Conservation (phyloP, 2,797 vertebrate genomes). For the Hippoglossus hippoglossus region DNA sequence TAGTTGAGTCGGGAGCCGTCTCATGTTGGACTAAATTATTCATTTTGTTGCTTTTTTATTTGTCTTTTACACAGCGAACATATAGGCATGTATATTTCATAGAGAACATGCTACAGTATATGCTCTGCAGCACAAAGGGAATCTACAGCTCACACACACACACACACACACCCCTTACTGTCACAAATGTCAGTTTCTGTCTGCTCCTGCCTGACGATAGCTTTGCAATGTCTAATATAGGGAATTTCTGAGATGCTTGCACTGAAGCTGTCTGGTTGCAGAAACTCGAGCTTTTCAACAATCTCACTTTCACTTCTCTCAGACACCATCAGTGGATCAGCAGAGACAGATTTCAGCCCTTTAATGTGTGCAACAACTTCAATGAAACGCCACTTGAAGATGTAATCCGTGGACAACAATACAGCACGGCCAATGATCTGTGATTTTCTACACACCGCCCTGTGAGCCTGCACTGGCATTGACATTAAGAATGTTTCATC, state of each 20-base stretch:
- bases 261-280: too few relatives aligned
- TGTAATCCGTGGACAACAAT: neutral
- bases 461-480: neutral
- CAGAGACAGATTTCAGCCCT: constrained; percentile 31
- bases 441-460: neutral
- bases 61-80: constrained; percentile 14
- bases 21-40: constrained; percentile 39
- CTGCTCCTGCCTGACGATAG: neutral
- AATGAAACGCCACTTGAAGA: constrained; percentile 2
- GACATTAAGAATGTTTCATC: neutral
- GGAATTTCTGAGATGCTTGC: neutral
- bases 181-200: neutral
- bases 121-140: constrained; percentile 3
- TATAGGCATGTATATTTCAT: constrained; percentile 43
- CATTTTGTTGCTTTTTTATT: constrained; percentile 18
- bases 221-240: neutral
- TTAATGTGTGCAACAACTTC: constrained; percentile 1
- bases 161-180: too few relatives aligned
- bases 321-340: constrained; percentile 29
- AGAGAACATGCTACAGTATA: neutral
- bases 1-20: neutral
- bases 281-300: too few relatives aligned
- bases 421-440: neutral
- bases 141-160: neutral
- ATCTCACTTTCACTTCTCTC: neutral